phyloP scores from a whole-genome alignment of 2,888 invertebrate genomes.

The Caenorhabditis wallacei region DNA sequence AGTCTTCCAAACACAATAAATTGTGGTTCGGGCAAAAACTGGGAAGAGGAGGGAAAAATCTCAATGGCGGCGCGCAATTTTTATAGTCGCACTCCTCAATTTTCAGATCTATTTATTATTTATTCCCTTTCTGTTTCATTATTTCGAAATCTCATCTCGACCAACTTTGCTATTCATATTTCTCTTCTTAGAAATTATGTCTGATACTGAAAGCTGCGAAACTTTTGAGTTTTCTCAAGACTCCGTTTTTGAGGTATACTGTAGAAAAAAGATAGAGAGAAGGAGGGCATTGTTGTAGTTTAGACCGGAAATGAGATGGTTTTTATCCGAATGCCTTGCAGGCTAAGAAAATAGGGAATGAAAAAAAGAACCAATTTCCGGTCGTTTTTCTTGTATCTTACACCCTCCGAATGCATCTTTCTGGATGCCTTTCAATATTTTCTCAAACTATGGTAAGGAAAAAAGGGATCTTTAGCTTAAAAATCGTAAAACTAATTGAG shows the following conservation, averaged over 20 bases:
- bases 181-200: not conserved
- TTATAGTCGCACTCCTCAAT: slow-evolving; percentile 27
- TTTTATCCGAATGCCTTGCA: slow-evolving; percentile 14
- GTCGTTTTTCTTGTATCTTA: slow-evolving; percentile 9
- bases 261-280: too few species aligned
- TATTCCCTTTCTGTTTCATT: slow-evolving; percentile 13
- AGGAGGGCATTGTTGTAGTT: slow-evolving; percentile 13
- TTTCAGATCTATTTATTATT: not conserved
- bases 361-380: slow-evolving; percentile 53
- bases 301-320: slow-evolving; percentile 18
- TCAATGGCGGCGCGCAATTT: not conserved
- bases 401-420: slow-evolving; percentile 7
- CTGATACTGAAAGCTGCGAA: slow-evolving; percentile 6
- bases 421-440: slow-evolving; percentile 1
- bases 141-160: not conserved
- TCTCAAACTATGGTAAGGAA: not conserved
- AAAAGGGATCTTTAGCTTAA: too few species aligned
- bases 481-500: too few species aligned
- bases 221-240: slow-evolving; percentile 9
- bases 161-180: not conserved
- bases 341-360: not conserved
- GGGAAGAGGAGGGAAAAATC: not conserved
- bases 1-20: slow-evolving; percentile 7
- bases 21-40: not conserved
- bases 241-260: slow-evolving; percentile 27